Evolutionary conservation across 2,113 vertebrate species (phyloP).

Genomic region (Sclerurus mexicanus): DNA sequence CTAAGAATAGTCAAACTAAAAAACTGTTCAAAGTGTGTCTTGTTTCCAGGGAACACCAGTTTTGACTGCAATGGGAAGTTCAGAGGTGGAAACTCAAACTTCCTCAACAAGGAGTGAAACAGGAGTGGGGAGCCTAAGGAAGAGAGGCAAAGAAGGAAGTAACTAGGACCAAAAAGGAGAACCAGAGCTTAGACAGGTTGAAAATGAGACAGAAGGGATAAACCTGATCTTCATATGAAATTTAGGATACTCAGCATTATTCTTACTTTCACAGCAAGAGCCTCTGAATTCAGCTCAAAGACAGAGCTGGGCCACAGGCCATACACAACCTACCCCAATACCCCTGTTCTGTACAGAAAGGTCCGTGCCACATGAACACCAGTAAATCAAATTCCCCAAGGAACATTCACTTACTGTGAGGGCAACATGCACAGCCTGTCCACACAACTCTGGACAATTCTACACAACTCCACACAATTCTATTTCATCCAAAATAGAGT

Average conservation of each 20-base stretch:
- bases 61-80: neutral
- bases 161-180: neutral
- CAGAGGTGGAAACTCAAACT: neutral
- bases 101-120: neutral
- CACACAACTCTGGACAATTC: neutral
- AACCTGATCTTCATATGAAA: neutral
- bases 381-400: neutral
- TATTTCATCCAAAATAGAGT: neutral
- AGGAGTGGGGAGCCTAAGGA: neutral
- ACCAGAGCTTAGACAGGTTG: neutral
- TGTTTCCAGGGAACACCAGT: neutral
- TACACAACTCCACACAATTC: neutral
- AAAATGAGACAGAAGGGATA: neutral
- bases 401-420: neutral
- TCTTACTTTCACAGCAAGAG: neutral
- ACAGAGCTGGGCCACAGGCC: neutral
- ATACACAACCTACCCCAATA: neutral
- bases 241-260: neutral
- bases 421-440: neutral
- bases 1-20: neutral
- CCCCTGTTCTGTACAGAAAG: neutral
- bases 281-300: neutral
- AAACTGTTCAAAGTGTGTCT: neutral
- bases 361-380: neutral
- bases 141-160: neutral